Evolutionary conservation across 2,888 invertebrate genomes (phyloP), one percentile per base, ranked within the genome.

Genomic region (Reticulitermes lucifugus): DNA sequence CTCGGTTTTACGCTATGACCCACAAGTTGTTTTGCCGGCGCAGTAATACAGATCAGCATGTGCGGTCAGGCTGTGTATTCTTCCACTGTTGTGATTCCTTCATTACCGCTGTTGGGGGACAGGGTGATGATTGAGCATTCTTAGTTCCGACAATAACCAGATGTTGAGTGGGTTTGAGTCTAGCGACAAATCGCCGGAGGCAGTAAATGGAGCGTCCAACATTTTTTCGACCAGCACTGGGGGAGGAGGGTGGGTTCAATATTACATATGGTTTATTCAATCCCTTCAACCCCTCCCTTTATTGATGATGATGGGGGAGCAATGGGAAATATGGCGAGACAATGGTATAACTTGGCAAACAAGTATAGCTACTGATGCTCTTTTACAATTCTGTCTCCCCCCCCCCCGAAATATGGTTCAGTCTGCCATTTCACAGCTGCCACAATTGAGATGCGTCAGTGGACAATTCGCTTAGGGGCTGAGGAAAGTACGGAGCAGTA

Each of bases 161-260:
- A 73, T 73, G 73, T 73, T 29, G 73, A 59, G 60, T 59, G 35
- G 41, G 59, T 29, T 60, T 29, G 60, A 80, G 51, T 80, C 29
- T 80, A 59, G 80, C 80, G 80, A 80, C 80, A 80, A 80, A 80
- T 80, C 80, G 80, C 80, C 41, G 55, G 60, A 60, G 80, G 80
- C 80, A 80, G 29, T 60, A 59, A 80, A 80, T 80, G 55, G 80
- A 80, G 80, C 80, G 80, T 80, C 80, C 80, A 55, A 80, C 7
- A 35, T 35, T 80, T 60, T 80, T 80, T 22, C 60, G 60, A 59
- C 51, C 80, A 80, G 35, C 25, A 80, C 60, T 60, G 60, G 35
- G 60, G 55, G 35, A 14, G 35, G 29, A 73, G 25, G 18, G 29
- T 71, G 18, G 71, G 21, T 21, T 29, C 25, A 6, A 73, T 73